These are phyloP conservation scores for Acyrthosiphon pisum DNA, from an alignment of 1,140 invertebrate genomes.

Conservation along the genomic window DNA sequence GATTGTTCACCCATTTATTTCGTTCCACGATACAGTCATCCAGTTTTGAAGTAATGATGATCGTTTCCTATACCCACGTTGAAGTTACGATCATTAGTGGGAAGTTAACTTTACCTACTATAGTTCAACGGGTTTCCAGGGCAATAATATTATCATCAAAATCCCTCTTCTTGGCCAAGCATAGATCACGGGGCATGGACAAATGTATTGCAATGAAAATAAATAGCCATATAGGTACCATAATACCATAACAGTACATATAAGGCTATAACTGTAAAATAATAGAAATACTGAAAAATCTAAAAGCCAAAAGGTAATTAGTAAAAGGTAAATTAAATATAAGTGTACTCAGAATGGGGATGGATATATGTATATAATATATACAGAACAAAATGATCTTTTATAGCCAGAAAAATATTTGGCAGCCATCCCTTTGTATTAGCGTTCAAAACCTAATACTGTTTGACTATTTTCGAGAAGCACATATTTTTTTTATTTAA, in stretches of 20 bases:
- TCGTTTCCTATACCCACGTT: not conserved
- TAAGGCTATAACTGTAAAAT: not conserved
- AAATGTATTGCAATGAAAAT: not conserved
- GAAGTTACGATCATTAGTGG: not conserved
- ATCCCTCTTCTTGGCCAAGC: not conserved
- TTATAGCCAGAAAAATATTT: not conserved
- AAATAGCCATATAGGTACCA: not conserved
- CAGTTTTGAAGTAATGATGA: not conserved
- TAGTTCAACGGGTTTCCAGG: constrained; percentile 11
- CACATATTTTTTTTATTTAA: no score
- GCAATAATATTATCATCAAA: constrained; percentile 6
- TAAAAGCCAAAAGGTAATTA: not conserved
- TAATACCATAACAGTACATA: not conserved
- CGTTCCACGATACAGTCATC: constrained; percentile 33
- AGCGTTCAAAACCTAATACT: not conserved
- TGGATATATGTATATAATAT: not conserved
- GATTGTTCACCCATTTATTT: not conserved
- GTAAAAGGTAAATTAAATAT: not conserved
- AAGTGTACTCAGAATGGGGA: not conserved
- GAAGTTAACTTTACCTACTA: not conserved
- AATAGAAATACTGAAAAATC: not conserved
- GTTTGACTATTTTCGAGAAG: not conserved
- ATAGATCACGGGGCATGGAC: not conserved
- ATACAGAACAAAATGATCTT: not conserved
- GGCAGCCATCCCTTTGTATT: not conserved